These are phyloP conservation scores for Tokudaia tokunoshimensis DNA, from an alignment of 2,797 vertebrate genomes.

Conservation along the genomic window DNA sequence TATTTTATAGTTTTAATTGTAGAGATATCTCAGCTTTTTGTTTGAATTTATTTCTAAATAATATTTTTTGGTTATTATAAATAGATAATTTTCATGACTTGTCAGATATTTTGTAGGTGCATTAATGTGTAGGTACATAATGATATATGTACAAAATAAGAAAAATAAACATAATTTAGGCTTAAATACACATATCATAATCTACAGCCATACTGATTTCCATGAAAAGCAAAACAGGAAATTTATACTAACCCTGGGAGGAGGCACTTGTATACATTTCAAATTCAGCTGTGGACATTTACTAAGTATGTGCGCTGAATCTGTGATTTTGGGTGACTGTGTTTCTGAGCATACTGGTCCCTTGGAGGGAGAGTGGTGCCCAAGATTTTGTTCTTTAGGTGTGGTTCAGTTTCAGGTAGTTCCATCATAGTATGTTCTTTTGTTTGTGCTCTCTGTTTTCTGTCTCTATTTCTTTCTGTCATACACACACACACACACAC, in stretches of 20 bases:
- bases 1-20: not conserved
- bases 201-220: not conserved
- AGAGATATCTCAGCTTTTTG: not conserved
- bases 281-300: not conserved
- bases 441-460: not conserved
- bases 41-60: not conserved
- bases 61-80: not conserved
- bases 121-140: not conserved
- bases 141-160: not conserved
- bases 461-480: not conserved
- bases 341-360: not conserved
- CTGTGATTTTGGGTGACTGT: constrained; percentile 3
- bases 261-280: not conserved
- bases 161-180: not conserved
- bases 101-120: not conserved
- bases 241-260: not conserved
- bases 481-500: not conserved
- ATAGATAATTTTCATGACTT: not conserved
- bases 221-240: constrained; percentile 7
- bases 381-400: not conserved
- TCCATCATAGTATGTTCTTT: not conserved
- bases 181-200: constrained; percentile 4
- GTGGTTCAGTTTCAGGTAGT: not conserved
- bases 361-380: too few relatives aligned
- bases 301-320: not conserved